These are phyloP conservation scores for Etheostoma cragini DNA, from an alignment of 2,113 vertebrate genomes.

Conservation along the genomic window DNA sequence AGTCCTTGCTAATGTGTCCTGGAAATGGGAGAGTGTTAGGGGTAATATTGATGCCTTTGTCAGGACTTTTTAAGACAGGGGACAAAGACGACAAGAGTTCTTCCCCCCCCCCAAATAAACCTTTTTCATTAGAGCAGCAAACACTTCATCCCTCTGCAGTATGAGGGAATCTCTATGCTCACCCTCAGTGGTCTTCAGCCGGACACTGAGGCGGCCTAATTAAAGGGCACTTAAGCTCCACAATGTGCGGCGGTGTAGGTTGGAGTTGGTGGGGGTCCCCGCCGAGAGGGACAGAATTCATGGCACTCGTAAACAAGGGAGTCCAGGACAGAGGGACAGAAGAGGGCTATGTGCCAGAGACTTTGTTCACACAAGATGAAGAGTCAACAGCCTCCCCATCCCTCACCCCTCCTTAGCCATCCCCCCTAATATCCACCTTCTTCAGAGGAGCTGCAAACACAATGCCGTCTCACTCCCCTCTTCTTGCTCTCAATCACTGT, in stretches of 20 bases:
- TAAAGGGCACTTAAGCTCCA: constrained; percentile 88
- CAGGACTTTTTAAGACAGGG: constrained; percentile 73
- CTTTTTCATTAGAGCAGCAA: constrained; percentile 86
- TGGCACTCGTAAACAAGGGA: constrained; percentile 84
- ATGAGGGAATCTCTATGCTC: constrained; percentile 48
- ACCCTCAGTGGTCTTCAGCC: constrained; percentile 75
- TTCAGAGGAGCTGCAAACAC: constrained; percentile 81
- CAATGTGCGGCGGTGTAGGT: constrained; percentile 82
- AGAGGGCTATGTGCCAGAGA: constrained; percentile 80
- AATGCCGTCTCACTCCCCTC: constrained; percentile 84
- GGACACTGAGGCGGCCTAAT: constrained; percentile 86
- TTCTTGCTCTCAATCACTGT: constrained; percentile 86
- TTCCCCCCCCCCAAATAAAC: constrained; percentile 77
- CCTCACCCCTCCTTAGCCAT: constrained; percentile 77
- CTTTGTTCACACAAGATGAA: constrained; percentile 89
- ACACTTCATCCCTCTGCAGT: constrained; percentile 77
- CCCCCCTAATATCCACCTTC: constrained; percentile 82
- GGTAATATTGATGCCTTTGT: constrained; percentile 82
- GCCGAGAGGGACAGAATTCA: constrained; percentile 78
- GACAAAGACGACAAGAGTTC: constrained; percentile 76
- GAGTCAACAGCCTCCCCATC: constrained; percentile 86
- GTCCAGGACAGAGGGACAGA: constrained; percentile 75
- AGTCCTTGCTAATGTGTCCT: constrained; percentile 70
- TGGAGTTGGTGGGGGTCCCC: constrained; percentile 75
- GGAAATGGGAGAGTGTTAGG: constrained; percentile 80